These are phyloP conservation scores for Darevskia mixta DNA, from an alignment of 2,797 vertebrate genomes.

Conservation along the genomic window DNA sequence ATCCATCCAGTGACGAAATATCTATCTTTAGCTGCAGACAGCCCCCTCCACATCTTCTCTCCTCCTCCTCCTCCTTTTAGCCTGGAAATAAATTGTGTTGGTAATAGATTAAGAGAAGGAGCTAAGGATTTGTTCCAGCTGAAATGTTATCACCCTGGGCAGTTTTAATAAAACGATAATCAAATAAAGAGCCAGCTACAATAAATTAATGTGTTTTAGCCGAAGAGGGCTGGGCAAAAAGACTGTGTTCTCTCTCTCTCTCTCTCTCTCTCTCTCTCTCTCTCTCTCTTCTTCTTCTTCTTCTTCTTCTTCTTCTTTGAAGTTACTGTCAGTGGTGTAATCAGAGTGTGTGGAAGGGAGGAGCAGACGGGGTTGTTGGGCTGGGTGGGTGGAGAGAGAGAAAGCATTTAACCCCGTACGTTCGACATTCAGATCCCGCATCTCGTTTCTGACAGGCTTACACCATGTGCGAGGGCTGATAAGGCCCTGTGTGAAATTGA, in stretches of 20 bases:
- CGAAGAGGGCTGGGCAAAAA: conserved; percentile 27
- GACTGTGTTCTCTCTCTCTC: no score
- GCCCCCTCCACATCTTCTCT: not conserved
- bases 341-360: conserved; percentile 26
- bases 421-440: conserved; percentile 61
- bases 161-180: conserved; percentile 74
- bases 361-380: not conserved
- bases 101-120: conserved; percentile 49
- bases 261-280: no score
- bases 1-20: not conserved
- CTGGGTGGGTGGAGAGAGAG: not conserved
- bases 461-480: conserved; percentile 70
- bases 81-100: conserved; percentile 30
- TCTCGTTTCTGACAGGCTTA: conserved; percentile 64
- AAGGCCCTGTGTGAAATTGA: conserved; percentile 73
- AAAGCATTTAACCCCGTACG: conserved; percentile 67
- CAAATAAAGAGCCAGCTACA: conserved; percentile 70
- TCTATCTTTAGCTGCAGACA: not conserved
- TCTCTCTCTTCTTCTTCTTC: no score
- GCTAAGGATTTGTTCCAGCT: conserved; percentile 44
- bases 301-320: conserved; percentile 6
- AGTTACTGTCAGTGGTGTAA: conserved; percentile 41
- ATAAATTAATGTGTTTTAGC: conserved; percentile 59
- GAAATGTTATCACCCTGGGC: conserved; percentile 56
- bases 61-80: not conserved